These are phyloP conservation scores for Sebastes baramenuke DNA, from an alignment of 2,797 vertebrate genomes.

Conservation along the genomic window DNA sequence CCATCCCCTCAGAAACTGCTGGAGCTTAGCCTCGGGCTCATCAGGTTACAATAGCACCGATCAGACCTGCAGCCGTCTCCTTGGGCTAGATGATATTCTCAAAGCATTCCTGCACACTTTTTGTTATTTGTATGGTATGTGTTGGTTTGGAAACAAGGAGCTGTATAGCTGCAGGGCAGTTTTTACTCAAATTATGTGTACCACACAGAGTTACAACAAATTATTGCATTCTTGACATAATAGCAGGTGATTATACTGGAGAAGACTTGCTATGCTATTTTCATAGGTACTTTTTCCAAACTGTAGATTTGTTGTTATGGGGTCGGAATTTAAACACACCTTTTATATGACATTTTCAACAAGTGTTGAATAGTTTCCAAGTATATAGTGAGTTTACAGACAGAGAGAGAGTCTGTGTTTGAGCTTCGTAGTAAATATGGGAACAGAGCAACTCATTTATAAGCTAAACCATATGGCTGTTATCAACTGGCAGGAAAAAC, in stretches of 20 bases:
- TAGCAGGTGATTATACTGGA: slow-evolving; percentile 57
- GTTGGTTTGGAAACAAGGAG: slow-evolving; percentile 55
- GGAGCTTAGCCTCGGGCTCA: slow-evolving; percentile 66
- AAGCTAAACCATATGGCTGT: slow-evolving; percentile 18
- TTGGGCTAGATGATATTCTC: slow-evolving; percentile 53
- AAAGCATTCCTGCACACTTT: slow-evolving; percentile 64
- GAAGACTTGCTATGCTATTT: slow-evolving; percentile 33
- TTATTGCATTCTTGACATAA: slow-evolving; percentile 70
- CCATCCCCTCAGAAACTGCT: slow-evolving; percentile 69
- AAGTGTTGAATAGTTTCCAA: not conserved
- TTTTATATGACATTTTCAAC: not conserved
- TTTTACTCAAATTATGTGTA: slow-evolving; percentile 52
- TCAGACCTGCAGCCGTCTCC: slow-evolving; percentile 60
- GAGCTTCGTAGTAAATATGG: not conserved
- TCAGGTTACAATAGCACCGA: slow-evolving; percentile 76
- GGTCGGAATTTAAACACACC: not conserved
- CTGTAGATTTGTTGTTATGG: not conserved
- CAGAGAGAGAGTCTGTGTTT: not conserved
- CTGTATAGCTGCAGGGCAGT: slow-evolving; percentile 58
- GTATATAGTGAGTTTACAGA: not conserved
- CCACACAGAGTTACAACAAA: slow-evolving; percentile 52
- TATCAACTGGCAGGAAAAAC: slow-evolving; percentile 30
- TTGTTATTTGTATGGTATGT: slow-evolving; percentile 51
- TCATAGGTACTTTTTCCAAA: not conserved
- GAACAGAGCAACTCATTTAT: slow-evolving; percentile 8